Base-by-base conservation (phyloP, 92 coral and sea anemone species). In the Paragorgia papillata region DNA sequence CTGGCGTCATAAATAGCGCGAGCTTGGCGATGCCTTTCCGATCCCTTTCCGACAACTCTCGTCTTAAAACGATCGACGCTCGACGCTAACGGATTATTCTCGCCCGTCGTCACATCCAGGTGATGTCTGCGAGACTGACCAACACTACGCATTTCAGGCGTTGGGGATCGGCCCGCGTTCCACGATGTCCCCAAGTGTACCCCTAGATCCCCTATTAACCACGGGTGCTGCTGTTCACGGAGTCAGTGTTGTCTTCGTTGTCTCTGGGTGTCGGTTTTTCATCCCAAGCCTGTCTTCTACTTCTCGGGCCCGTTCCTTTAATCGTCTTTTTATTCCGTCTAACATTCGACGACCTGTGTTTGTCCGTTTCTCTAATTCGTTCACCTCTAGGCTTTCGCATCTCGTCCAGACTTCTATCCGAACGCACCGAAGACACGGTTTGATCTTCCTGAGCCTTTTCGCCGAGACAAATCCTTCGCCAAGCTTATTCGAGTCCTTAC, bases 81-180 rank as follows among this genome's bases (percentile, higher is more conserved):
- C 15, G 77, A 43, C 34, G 77, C 77, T 9, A 70, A 57, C 33
- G 77, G 77, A 34, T 70, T 70, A 29, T 51, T 70, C 5, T 28
- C 26, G 18, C 77, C 77, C 1, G 98, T 94, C 22, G 98, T 94
- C 50, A 94, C 83, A 64, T 94, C 98, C 21, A 92, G 83, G 67
- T 94, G 98, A 63, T 94, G 98, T 37, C 98, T 82, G 26, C 97
- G 89, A 50, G 95, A 79, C 33, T 81, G 83, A 39, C 92, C 92
- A 17, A 84, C 80, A 26, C 87, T 88, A 15, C 97, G 90, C 63
- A 94, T 89, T 75, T 94, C 98, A 24, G 98, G 98, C 0, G 98
- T 94, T 13, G 98, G 98, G 2, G 97, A 91, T 8, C 98, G 93
- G n/a, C 19, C 98, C 98, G 22, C 98, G 92, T 57, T 93, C 97